Evolutionary conservation across 1,140 invertebrate species (phyloP).

Genomic region (Brachionus manjavacas): DNA sequence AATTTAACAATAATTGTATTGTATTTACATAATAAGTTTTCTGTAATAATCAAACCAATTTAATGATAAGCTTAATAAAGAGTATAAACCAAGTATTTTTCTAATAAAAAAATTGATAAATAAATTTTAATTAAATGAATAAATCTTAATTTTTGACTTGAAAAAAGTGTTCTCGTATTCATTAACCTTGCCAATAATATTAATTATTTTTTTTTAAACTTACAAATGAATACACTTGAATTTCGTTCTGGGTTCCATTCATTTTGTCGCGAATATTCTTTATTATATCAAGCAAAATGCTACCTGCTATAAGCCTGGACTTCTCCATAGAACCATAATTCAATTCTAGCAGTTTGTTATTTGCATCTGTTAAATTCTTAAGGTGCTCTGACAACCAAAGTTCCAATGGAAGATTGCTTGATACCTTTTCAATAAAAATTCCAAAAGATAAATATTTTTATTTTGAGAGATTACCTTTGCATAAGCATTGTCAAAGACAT

Average conservation of each 20-base stretch:
- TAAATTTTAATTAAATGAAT: too few relatives aligned
- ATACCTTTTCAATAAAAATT: not conserved
- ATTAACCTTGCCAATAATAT: not conserved
- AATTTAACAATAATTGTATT: too few relatives aligned
- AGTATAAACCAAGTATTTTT: too few relatives aligned
- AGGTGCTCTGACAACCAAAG: not conserved
- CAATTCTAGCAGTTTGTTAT: not conserved
- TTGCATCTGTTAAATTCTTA: not conserved
- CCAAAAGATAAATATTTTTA: not conserved
- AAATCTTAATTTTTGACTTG: too few relatives aligned
- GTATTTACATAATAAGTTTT: too few relatives aligned
- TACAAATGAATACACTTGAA: slow-evolving; percentile 2
- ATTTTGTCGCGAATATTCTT: slow-evolving; percentile 18
- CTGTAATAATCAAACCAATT: too few relatives aligned
- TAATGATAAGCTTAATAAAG: too few relatives aligned
- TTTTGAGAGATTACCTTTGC: not conserved
- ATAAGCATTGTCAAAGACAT: slow-evolving; percentile 4
- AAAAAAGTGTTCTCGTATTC: too few relatives aligned
- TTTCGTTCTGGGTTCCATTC: not conserved
- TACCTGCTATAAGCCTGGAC: not conserved
- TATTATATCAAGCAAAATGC: slow-evolving; percentile 21
- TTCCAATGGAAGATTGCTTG: not conserved
- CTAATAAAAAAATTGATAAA: too few relatives aligned
- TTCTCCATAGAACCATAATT: slow-evolving; percentile 18
- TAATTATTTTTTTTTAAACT: not conserved